Conservation (phyloP, 2,113 vertebrate genomes). For the Petroica traversi region DNA sequence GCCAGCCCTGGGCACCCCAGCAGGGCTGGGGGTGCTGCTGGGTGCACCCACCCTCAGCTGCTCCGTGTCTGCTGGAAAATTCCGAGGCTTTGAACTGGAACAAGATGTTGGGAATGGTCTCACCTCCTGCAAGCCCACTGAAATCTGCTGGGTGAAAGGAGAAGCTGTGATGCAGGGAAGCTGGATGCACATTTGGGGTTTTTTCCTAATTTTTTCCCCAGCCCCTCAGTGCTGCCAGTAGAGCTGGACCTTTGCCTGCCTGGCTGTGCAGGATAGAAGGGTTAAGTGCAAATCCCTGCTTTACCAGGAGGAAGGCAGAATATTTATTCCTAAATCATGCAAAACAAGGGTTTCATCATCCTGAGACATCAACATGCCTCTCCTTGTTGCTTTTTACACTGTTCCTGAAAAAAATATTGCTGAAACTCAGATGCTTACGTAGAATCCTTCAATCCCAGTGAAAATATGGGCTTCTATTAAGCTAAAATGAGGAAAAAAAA, state of each 20-base stretch:
- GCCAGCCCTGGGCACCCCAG: neutral
- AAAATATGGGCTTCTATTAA: neutral
- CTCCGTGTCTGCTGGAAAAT: neutral
- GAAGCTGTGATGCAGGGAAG: neutral
- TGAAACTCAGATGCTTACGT: neutral
- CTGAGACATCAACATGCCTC: neutral
- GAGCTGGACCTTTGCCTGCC: neutral
- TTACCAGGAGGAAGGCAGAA: neutral
- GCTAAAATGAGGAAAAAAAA: neutral
- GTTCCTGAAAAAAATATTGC: neutral
- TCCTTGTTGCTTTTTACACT: neutral
- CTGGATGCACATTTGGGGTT: neutral
- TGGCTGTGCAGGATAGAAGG: neutral
- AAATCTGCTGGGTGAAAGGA: neutral
- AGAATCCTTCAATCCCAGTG: neutral
- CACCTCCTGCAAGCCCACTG: neutral
- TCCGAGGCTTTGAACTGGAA: neutral
- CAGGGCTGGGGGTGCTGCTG: neutral
- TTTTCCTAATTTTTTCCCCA: neutral
- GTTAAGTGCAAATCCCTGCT: neutral
- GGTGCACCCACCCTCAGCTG: neutral
- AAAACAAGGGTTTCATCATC: neutral
- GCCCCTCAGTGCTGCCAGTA: fast-evolving
- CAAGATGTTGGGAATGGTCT: fast-evolving
- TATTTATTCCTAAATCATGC: neutral